Percentiles rank a stretch among this genome's conserved stretches.
Conservation (phyloP, 2,888 invertebrate genomes). For the Stenichneumon culpator region DNA sequence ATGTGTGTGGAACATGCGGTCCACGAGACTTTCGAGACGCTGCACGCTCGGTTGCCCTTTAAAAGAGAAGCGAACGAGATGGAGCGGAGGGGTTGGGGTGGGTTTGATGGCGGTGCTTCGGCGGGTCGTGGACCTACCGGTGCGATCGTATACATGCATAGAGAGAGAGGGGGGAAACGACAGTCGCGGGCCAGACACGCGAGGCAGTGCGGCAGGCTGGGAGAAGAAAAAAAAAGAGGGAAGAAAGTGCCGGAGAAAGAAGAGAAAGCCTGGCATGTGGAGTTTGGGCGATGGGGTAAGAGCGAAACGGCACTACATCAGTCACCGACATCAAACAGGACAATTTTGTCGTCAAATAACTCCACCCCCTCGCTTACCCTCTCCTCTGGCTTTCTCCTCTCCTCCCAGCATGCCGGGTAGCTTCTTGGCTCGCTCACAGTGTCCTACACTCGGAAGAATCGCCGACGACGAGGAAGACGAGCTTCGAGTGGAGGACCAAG, state of each 20-base stretch:
- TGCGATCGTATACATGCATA: conserved; percentile 8
- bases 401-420: neutral
- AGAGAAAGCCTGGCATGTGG: conserved; percentile 37
- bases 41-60: conserved; percentile 67
- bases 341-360: conserved; percentile 80
- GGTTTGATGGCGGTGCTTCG: conserved; percentile 36
- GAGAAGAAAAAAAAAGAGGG: conserved; percentile 20
- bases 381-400: conserved; percentile 9
- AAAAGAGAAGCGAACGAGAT: conserved; percentile 67
- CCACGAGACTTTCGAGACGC: conserved; percentile 63
- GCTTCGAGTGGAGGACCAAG: conserved; percentile 1
- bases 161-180: conserved; percentile 18
- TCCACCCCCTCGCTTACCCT: conserved; percentile 51
- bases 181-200: neutral
- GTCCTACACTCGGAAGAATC: conserved; percentile 36
- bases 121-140: conserved; percentile 24
- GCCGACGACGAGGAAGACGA: conserved; percentile 23
- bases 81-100: conserved; percentile 19
- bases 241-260: conserved; percentile 26
- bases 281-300: conserved; percentile 54
- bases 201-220: neutral
- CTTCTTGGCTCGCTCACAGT: conserved; percentile 15
- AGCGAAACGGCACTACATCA: conserved; percentile 71
- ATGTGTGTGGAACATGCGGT: conserved; percentile 27
- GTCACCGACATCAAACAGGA: conserved; percentile 78